Evolutionary conservation across 2,888 invertebrate genomes (phyloP).

Genomic region (Nephrocerus scutellatus): DNA sequence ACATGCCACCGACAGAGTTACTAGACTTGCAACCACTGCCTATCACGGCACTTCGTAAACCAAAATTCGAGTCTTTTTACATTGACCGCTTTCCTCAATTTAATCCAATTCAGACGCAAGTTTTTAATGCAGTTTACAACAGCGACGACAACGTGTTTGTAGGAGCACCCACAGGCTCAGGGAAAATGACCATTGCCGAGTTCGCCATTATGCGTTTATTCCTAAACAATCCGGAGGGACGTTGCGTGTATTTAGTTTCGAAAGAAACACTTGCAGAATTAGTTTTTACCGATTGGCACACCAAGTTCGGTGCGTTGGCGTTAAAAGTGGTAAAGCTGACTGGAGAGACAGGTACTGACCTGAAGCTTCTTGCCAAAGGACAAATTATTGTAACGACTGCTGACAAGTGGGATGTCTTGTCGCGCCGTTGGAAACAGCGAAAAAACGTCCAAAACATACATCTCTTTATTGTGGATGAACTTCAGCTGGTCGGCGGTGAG

Average conservation of each 20-base stretch:
- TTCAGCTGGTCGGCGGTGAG: constrained; percentile 84
- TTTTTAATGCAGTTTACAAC: constrained; percentile 97
- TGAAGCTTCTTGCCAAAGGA: constrained; percentile 85
- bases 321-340: constrained; percentile 83
- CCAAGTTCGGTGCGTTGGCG: constrained; percentile 78
- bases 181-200: constrained; percentile 92
- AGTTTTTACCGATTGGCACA: constrained; percentile 85
- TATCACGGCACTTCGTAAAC: constrained; percentile 82
- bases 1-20: constrained; percentile 94
- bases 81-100: constrained; percentile 83
- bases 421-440: constrained; percentile 96
- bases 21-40: constrained; percentile 95
- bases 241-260: constrained; percentile 91
- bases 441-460: constrained; percentile 97
- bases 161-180: constrained; percentile 85
- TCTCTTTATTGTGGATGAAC: constrained; percentile 92
- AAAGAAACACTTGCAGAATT: constrained; percentile 86
- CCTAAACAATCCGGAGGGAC: constrained; percentile 62
- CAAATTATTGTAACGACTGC: constrained; percentile 96
- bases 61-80: constrained; percentile 80
- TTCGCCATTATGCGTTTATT: constrained; percentile 88
- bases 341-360: constrained; percentile 95
- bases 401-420: constrained; percentile 98
- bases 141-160: constrained; percentile 97
- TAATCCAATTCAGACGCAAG: constrained; percentile 98